These are phyloP conservation scores for Oxyteleia sp. DNA, from an alignment of 2,888 invertebrate species.

Conservation along the genomic window DNA sequence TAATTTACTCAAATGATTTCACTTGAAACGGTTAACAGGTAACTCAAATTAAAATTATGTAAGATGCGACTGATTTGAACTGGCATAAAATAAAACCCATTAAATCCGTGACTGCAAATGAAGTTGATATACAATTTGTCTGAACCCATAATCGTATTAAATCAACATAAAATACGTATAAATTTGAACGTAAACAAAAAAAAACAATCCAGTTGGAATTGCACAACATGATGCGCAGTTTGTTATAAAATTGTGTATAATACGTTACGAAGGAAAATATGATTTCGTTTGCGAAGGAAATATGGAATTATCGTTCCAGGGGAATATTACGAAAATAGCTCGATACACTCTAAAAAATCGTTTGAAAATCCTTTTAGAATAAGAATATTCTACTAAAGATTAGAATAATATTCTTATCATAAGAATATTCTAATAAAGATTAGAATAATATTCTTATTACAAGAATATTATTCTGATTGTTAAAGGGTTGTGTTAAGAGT, in stretches of 20 bases:
- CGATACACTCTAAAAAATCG: too few species aligned
- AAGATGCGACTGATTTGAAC: slow-evolving; percentile 12
- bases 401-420: too few species aligned
- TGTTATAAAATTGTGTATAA: not conserved
- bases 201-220: slow-evolving; percentile 4
- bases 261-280: not conserved
- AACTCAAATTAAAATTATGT: slow-evolving; percentile 21
- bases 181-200: slow-evolving; percentile 5
- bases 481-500: too few species aligned
- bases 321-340: slow-evolving; percentile 29
- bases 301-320: not conserved
- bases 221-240: slow-evolving; percentile 4
- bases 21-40: not conserved
- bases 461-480: too few species aligned
- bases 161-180: slow-evolving; percentile 30
- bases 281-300: not conserved
- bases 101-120: slow-evolving; percentile 5
- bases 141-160: not conserved
- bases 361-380: too few species aligned
- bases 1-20: not conserved
- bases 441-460: too few species aligned
- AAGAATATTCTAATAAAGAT: too few species aligned
- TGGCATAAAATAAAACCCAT: slow-evolving; percentile 8
- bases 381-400: too few species aligned
- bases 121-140: slow-evolving; percentile 17